phyloP scores from a whole-genome alignment of 2,888 invertebrate species.

The Chrysodeixis includens region DNA sequence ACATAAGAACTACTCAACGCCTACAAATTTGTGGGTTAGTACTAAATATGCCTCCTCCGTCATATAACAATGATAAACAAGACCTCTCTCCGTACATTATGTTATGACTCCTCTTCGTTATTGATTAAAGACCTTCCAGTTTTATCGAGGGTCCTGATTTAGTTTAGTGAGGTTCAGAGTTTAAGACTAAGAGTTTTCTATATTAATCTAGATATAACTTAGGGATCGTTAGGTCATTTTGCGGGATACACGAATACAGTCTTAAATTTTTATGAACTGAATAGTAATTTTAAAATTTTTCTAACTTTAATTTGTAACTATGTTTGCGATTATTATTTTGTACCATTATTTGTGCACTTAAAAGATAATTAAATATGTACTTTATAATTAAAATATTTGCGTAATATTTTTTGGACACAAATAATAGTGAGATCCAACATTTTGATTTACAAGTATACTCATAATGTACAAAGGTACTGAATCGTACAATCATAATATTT shows the following conservation, averaged over 20 bases:
- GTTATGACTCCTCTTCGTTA: conserved; percentile 21
- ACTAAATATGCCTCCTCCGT: conserved; percentile 50
- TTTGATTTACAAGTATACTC: no score
- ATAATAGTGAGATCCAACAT: no score
- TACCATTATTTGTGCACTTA: no score
- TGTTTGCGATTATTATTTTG: no score
- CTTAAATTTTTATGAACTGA: neutral
- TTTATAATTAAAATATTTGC: no score
- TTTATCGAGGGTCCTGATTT: conserved; percentile 1
- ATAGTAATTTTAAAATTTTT: no score
- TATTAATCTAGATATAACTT: neutral
- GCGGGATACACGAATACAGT: neutral
- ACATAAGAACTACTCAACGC: neutral
- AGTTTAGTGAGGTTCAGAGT: neutral
- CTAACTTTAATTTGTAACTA: no score
- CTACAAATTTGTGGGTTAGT: neutral
- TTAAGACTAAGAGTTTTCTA: neutral
- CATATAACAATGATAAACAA: conserved; percentile 52
- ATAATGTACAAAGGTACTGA: no score
- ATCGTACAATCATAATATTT: no score
- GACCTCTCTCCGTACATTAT: conserved; percentile 28
- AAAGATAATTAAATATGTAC: no score
- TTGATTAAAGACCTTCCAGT: conserved; percentile 27
- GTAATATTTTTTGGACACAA: no score
- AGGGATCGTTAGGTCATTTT: neutral